Percentiles rank a stretch among this genome's conserved stretches.
Conservation (phyloP, 2,888 invertebrate genomes). For the Drosophila ezoana region DNA sequence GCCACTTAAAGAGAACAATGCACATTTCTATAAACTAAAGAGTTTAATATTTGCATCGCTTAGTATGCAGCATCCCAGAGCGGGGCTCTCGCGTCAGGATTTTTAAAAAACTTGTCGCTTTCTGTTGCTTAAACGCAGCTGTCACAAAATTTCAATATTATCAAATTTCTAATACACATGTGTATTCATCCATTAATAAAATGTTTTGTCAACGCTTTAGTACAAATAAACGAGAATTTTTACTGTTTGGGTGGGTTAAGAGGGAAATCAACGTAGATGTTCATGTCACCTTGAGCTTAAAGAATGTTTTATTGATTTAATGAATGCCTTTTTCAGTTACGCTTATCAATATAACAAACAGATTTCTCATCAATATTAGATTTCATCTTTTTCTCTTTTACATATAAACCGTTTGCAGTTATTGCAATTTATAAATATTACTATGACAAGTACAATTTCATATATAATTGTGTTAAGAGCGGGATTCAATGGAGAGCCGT, state of each 20-base stretch:
- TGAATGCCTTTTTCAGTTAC: conserved; percentile 72
- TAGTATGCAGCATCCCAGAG: conserved; percentile 22
- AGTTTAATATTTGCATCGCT: conserved; percentile 25
- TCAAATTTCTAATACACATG: conserved; percentile 30
- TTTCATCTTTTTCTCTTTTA: conserved; percentile 52
- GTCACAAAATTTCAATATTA: conserved; percentile 54
- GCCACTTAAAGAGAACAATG: conserved; percentile 31
- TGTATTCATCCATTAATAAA: conserved; percentile 55
- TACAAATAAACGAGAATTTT: conserved; percentile 32
- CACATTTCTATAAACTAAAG: conserved; percentile 24
- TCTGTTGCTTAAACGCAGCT: conserved; percentile 35
- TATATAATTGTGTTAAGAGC: conserved; percentile 56
- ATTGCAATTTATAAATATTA: conserved; percentile 72
- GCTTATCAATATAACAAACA: conserved; percentile 80
- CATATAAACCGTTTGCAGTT: conserved; percentile 60
- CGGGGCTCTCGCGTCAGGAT: conserved; percentile 26
- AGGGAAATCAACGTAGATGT: not conserved
- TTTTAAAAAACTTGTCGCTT: conserved; percentile 38
- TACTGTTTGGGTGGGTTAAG: not conserved
- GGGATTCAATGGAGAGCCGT: conserved; percentile 43
- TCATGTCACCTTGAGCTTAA: conserved; percentile 61
- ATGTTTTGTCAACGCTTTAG: conserved; percentile 54
- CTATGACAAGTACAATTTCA: conserved; percentile 71
- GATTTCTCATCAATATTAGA: conserved; percentile 69
- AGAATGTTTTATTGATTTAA: conserved; percentile 78